phyloP scores from a whole-genome alignment of 2,113 vertebrate species.

The Indicator indicator region DNA sequence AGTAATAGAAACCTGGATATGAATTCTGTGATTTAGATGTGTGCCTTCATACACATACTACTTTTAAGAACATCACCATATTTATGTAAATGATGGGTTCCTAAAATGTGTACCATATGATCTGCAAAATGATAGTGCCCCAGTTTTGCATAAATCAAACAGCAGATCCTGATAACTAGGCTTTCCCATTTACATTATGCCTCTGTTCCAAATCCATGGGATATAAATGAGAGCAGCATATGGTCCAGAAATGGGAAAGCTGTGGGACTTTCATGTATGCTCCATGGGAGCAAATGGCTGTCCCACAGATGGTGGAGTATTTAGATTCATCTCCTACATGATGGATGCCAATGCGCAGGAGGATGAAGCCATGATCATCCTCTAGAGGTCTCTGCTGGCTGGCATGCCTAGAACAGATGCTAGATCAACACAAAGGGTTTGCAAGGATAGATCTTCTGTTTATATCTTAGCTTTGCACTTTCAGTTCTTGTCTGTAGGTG shows the following conservation, averaged over 20 bases:
- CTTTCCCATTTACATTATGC: constrained; percentile 50
- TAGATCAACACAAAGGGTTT: constrained; percentile 7
- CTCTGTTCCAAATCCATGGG: constrained; percentile 57
- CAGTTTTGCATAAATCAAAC: constrained; percentile 55
- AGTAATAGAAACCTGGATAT: background rate
- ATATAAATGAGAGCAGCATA: constrained; percentile 65
- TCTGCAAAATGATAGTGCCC: constrained; percentile 8
- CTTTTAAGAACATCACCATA: background rate
- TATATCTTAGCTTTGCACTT: background rate
- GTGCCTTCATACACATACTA: background rate
- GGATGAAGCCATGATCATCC: constrained; percentile 12
- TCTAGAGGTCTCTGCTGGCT: constrained; percentile 52
- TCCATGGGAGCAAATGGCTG: constrained; percentile 62
- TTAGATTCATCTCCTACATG: background rate
- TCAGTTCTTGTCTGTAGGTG: background rate
- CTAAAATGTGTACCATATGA: constrained; percentile 17
- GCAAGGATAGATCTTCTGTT: background rate
- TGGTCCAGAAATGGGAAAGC: constrained; percentile 60
- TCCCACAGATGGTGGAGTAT: constrained; percentile 54
- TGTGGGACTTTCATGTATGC: constrained; percentile 62
- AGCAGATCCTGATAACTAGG: constrained; percentile 10
- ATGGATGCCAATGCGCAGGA: constrained; percentile 26
- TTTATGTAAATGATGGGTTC: constrained; percentile 22
- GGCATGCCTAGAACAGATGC: background rate
- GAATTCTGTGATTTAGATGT: background rate